phyloP scores from a whole-genome alignment of 2,797 vertebrate genomes.

The Clarias pachynema region DNA sequence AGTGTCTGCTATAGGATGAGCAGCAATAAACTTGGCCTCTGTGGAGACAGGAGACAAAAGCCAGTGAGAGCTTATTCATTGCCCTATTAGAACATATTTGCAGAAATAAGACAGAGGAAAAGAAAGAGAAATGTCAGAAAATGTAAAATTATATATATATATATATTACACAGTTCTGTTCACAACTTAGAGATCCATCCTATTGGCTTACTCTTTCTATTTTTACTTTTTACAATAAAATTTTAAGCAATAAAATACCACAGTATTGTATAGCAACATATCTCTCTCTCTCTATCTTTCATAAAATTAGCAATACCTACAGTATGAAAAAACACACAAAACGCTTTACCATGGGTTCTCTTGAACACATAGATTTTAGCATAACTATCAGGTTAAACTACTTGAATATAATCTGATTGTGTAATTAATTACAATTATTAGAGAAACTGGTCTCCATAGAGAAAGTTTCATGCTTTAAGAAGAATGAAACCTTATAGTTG shows the following conservation, averaged over 20 bases:
- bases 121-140: background rate
- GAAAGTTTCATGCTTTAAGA: background rate
- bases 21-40: slow-evolving; percentile 95
- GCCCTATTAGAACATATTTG: background rate
- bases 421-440: background rate
- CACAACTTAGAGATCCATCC: background rate
- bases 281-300: background rate
- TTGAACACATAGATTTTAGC: background rate
- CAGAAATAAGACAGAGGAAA: background rate
- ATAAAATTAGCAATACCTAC: background rate
- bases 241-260: background rate
- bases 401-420: background rate
- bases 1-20: slow-evolving; percentile 92
- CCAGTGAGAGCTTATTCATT: slow-evolving; percentile 15
- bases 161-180: background rate
- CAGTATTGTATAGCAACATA: background rate
- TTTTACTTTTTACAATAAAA: background rate
- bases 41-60: slow-evolving; percentile 58
- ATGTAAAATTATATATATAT: background rate
- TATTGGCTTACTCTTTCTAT: background rate
- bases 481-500: background rate
- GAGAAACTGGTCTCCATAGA: background rate
- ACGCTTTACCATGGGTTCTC: background rate
- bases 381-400: background rate
- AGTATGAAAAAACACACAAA: background rate